Evolutionary conservation across 2,113 vertebrate species (phyloP), one percentile per base, ranked within the genome.

Genomic region (Tauraco erythrolophus): DNA sequence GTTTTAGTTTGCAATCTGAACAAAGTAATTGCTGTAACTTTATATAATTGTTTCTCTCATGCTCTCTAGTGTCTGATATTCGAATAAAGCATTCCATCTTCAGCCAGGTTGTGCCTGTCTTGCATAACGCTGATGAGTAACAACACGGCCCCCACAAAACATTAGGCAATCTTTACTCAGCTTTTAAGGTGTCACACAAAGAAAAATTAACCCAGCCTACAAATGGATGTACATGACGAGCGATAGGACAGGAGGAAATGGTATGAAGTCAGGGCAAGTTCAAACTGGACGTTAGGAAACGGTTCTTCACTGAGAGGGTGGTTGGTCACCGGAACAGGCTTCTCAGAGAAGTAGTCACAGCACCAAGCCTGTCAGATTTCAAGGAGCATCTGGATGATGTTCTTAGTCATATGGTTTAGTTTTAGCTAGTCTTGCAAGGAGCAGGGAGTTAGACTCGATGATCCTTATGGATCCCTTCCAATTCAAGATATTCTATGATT

Each of bases 311-410:
- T 14, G 14, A 48, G 37, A 54, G 19, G 24, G n/a, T 54, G 25
- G 9, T 14, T 0, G 0, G 35, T 50, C 66, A 61, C 60, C 43
- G 23, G 53, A 79, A 84, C 7, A 56, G 60, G 22, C 10, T 74
- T 19, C 46, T 41, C 31, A 61, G 35, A 19, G 27, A 61, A 89
- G 39, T 6, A 6, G 30, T 43, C 60, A 74, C 0, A 0, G 25
- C 21, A 54, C 15, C 22, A 54, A 69, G 5, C 25, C n/a, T 57
- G 21, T 23, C 65, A 65, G 62, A 76, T 31, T 19, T 92, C 48
- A 77, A 51, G 33, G 27, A 58, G 33, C 1, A 0, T n/a, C 43
- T 18, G 16, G 43, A 62, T 0, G 1, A 76, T 0, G 1, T 24
- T 5, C 7, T 43, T 76, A 77, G 43, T 31, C 64, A 53, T 25